These are phyloP conservation scores for Latrodectus hesperus DNA, from an alignment of 2,888 invertebrate genomes.

Conservation along the genomic window DNA sequence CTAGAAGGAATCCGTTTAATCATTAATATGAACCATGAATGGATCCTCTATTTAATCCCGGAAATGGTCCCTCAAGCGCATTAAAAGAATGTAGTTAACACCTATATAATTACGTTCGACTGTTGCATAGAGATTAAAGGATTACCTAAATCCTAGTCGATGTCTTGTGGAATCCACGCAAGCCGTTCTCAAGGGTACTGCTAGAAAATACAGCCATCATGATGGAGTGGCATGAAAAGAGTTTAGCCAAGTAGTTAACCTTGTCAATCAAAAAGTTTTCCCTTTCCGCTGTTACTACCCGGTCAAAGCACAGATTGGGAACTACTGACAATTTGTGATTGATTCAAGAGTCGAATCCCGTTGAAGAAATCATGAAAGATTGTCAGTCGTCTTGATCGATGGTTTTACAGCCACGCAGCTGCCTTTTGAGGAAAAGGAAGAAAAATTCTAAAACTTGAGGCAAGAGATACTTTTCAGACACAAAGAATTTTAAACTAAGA, in stretches of 20 bases:
- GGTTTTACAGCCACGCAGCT: background rate
- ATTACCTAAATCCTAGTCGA: background rate
- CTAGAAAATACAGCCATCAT: conserved; percentile 5
- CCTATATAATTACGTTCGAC: background rate
- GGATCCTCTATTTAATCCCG: too few species aligned
- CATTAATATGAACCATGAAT: too few species aligned
- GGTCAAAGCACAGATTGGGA: conserved; percentile 25
- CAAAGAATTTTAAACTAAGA: too few species aligned
- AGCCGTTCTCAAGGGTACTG: background rate
- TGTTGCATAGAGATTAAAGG: background rate
- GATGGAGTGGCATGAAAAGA: conserved; percentile 56
- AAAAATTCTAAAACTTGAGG: too few species aligned
- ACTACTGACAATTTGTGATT: conserved; percentile 45
- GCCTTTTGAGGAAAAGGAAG: background rate
- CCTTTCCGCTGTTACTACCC: conserved; percentile 1
- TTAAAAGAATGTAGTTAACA: background rate
- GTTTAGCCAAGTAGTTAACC: conserved; percentile 63
- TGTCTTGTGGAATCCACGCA: background rate
- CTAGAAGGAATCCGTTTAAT: too few species aligned
- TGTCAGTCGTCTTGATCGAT: conserved; percentile 59
- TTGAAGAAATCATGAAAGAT: conserved; percentile 66
- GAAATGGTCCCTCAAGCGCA: background rate
- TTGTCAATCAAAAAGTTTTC: conserved; percentile 58
- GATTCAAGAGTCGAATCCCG: conserved; percentile 59
- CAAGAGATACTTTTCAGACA: too few species aligned